These are phyloP conservation scores for Psephotus haematonotus DNA, from an alignment of 2,113 vertebrate genomes.

Conservation along the genomic window DNA sequence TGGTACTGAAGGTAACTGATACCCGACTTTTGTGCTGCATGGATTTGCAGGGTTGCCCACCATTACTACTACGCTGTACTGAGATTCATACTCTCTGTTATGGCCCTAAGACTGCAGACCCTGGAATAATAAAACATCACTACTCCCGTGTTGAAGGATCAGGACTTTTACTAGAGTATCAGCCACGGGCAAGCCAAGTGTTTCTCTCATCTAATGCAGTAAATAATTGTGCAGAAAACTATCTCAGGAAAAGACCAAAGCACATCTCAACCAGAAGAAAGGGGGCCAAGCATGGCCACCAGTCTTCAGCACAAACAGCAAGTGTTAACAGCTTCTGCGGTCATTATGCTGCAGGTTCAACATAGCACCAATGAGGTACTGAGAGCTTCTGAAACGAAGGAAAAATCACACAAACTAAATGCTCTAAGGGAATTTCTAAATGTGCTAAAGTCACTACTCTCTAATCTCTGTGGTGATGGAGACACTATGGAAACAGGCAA, in stretches of 20 bases:
- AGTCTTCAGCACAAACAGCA: neutral
- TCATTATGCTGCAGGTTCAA: neutral
- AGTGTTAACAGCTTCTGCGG: neutral
- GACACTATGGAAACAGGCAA: neutral
- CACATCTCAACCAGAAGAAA: neutral
- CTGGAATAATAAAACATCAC: neutral
- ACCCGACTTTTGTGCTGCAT: neutral
- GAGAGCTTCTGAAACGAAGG: neutral
- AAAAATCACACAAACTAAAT: neutral
- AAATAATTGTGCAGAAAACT: neutral
- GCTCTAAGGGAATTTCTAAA: neutral
- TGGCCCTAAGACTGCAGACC: neutral
- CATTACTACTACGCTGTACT: neutral
- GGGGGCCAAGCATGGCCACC: neutral
- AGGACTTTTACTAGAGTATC: neutral
- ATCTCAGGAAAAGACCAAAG: neutral
- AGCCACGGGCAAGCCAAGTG: neutral
- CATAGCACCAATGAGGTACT: neutral
- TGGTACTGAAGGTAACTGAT: neutral
- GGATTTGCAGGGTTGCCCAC: neutral
- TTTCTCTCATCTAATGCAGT: neutral
- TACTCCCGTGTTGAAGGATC: neutral
- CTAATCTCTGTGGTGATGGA: neutral
- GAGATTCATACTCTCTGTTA: neutral
- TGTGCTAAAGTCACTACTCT: neutral